Evolutionary conservation across 2,113 vertebrate genomes (phyloP), one percentile per base, ranked within the genome.

Genomic region (Picathartes gymnocephalus): DNA sequence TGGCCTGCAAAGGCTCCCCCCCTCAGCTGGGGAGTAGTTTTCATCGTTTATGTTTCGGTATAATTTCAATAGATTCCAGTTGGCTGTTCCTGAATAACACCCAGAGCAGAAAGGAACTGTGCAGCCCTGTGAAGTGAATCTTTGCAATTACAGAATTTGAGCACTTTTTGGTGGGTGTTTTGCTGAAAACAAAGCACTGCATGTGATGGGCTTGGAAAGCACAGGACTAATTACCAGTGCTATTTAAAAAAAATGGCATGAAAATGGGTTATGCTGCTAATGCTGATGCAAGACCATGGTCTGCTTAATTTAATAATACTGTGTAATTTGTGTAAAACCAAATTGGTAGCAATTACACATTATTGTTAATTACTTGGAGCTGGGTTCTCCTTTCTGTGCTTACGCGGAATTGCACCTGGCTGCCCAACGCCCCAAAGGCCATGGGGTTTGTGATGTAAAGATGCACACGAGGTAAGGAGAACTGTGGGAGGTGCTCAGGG

Each of bases 51-150:
- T 77, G 80, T 96, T 97, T 95, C 4, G 3, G 94, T 64, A 15
- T 61, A 62, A 96, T 95, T 97, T 96, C 96, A 91, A 72, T 97
- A 90, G 85, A 95, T 96, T 97, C 94, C 96, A 96, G 92, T 96
- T 96, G 97, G 95, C 97, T 95, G 91, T 95, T 97, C 96, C 95
- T 95, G 82, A 96, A 95, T 89, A 96, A 92, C 92, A 92, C 45
- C 93, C 96, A 33, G 96, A 93, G 93, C 96, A 79, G 96, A 95
- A 95, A 96, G 96, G 87, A 94, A 61, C 78, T 79, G 94, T 62
- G 44, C 40, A 88, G 92, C 78, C 94, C 9, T 53, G 90, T 86
- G 96, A 80, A 96, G 92, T 28, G 88, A 94, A 88, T 92, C 89
- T 85, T 89, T 84, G 83, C 97, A 94, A 89, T 92, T 92, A 82